Percentiles rank a stretch among this genome's conserved stretches.
Evolutionary conservation across 2,888 invertebrate genomes (phyloP).

Genomic region (Papilio demoleus): DNA sequence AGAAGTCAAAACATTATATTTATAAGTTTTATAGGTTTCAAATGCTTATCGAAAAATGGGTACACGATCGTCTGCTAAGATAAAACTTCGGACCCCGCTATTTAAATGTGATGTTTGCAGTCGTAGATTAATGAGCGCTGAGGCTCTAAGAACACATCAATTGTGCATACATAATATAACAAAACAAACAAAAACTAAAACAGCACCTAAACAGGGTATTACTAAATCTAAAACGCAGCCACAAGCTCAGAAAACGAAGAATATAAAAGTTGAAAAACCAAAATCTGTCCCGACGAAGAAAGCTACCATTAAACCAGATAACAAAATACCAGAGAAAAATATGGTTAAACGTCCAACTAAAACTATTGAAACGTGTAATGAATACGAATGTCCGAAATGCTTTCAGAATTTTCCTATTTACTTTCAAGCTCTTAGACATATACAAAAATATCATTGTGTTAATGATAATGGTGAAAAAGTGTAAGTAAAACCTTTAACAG

Average conservation of each 20-base stretch:
- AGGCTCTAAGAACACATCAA: slow-evolving; percentile 58
- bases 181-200: slow-evolving; percentile 41
- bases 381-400: slow-evolving; percentile 68
- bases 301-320: slow-evolving; percentile 19
- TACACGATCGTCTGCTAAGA: slow-evolving; percentile 56
- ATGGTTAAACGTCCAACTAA: slow-evolving; percentile 5
- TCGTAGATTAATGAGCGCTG: slow-evolving; percentile 54
- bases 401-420: slow-evolving; percentile 54
- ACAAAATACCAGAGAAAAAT: slow-evolving; percentile 29
- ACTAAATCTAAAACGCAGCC: slow-evolving; percentile 39
- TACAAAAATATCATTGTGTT: slow-evolving; percentile 62
- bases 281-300: slow-evolving; percentile 35
- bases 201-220: slow-evolving; percentile 38
- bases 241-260: slow-evolving; percentile 24
- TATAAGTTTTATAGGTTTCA: slow-evolving; percentile 20
- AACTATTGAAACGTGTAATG: slow-evolving; percentile 26
- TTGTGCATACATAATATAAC: slow-evolving; percentile 50
- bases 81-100: slow-evolving; percentile 53
- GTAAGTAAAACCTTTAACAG: no score
- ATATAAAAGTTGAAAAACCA: slow-evolving; percentile 19
- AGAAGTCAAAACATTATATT: slow-evolving; percentile 25
- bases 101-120: slow-evolving; percentile 62
- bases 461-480: slow-evolving; percentile 53
- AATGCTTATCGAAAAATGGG: slow-evolving; percentile 56
- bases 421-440: slow-evolving; percentile 63